Evolutionary conservation across 1,140 invertebrate species (phyloP).

Genomic region (Hormaphis cornu): DNA sequence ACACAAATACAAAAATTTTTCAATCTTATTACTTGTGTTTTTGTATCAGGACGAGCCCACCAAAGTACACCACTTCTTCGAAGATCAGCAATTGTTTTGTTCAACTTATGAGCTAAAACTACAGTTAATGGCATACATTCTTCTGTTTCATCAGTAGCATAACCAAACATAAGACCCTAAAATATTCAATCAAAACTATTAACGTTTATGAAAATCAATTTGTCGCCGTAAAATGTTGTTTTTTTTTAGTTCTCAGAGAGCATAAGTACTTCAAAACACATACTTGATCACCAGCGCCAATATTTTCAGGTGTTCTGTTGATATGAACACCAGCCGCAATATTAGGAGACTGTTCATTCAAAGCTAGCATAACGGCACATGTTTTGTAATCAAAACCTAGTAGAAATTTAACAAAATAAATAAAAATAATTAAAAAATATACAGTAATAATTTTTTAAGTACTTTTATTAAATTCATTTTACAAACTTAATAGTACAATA

Average conservation of each 20-base stretch:
- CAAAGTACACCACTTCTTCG: conserved; percentile 78
- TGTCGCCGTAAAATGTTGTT: too few relatives aligned
- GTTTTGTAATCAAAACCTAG: conserved; percentile 98
- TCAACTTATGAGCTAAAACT: conserved; percentile 86
- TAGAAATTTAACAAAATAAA: too few relatives aligned
- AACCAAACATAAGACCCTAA: conserved; percentile 85
- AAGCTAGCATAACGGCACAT: conserved; percentile 92
- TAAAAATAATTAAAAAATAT: too few relatives aligned
- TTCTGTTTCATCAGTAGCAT: conserved; percentile 94
- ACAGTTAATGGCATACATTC: conserved; percentile 98
- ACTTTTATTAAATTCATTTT: too few relatives aligned
- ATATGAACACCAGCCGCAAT: conserved; percentile 92
- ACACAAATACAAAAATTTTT: too few relatives aligned
- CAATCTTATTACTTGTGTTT: conserved; percentile 78
- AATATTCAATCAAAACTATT: too few relatives aligned
- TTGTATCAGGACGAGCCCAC: conserved; percentile 97
- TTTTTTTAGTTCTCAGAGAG: too few relatives aligned
- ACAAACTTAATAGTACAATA: too few relatives aligned
- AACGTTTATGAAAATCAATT: too few relatives aligned
- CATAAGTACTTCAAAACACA: too few relatives aligned
- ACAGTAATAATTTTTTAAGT: too few relatives aligned
- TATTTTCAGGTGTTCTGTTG: conserved; percentile 79
- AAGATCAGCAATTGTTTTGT: conserved; percentile 83
- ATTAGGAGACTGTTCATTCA: conserved; percentile 95
- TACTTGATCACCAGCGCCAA: conserved; percentile 99